Evolutionary conservation across 1,140 invertebrate species (phyloP), one percentile per base, ranked within the genome.

Genomic region (Achroia grisella): DNA sequence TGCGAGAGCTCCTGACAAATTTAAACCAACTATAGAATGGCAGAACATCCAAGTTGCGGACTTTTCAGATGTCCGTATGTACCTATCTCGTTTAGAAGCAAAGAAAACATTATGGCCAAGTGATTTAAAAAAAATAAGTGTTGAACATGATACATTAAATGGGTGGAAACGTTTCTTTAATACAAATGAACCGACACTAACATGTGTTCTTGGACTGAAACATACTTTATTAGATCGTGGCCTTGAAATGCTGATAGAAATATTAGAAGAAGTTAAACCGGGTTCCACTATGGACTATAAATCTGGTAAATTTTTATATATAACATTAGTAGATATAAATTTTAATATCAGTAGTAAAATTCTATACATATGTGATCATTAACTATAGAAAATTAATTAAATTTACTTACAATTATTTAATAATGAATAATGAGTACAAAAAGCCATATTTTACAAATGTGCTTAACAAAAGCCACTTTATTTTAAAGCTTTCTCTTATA

Each of bases 41-140:
- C 78, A 84, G 65, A 80, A 84, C 42, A 67, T 84, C 11, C 78
- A 82, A 70, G 70, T 82, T 29, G 74, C 78, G 17, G 73, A 84
- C 33, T 84, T 82, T 48, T 80, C 76, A 27, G 67, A 78, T 13
- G 45, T 69, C 9, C 55, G 78, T 39, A 74, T 74, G 68, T 73
- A 81, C 46, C 62, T 84, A 44, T 65, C 66, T 39, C 48, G 65
- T 15, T 45, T 77, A 33, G 39, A 51, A 32, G 44, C 52, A 10
- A 70, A 72, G 30, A 70, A 61, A 50, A 55, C 60, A 15, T 27
- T 57, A 15, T 68, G 60, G 63, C 62, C 65, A 13, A 55, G 35
- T 33, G 49, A 62, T 37, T 39, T 64, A 13, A 60, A 43, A 13
- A 51, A 49, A 44, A 54, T 69, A 35, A 31, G 50, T 43, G 48